These are phyloP conservation scores for Hipposideros larvatus DNA, from an alignment of 2,797 vertebrate species.

Conservation along the genomic window DNA sequence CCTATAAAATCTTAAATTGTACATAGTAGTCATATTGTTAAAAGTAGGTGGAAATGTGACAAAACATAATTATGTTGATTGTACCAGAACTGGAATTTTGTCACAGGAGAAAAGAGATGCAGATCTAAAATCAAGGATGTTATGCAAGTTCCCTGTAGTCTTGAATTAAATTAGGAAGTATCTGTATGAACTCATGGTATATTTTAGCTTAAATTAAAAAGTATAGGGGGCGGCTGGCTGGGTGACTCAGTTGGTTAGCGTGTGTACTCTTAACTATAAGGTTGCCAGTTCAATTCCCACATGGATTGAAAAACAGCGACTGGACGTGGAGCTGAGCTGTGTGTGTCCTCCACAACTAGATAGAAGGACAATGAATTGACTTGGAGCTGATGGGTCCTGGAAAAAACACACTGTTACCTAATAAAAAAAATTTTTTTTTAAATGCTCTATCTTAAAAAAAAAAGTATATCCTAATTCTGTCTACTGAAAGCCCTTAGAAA, in stretches of 20 bases:
- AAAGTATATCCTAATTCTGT: neutral
- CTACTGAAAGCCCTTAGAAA: neutral
- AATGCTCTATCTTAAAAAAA: neutral
- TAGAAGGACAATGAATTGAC: too few species aligned
- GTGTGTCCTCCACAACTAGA: too few species aligned
- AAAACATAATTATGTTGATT: neutral
- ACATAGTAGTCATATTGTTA: neutral
- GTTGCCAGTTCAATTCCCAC: too few species aligned
- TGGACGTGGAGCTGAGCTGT: too few species aligned
- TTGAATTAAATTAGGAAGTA: conserved; percentile 26
- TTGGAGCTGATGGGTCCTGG: too few species aligned
- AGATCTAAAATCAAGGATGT: neutral
- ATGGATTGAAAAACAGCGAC: too few species aligned
- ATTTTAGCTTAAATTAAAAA: conserved; percentile 39
- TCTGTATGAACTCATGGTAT: neutral
- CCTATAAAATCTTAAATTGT: neutral
- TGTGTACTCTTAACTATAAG: too few species aligned
- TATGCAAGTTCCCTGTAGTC: neutral
- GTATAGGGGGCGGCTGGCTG: neutral
- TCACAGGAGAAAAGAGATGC: neutral
- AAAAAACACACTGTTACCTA: too few species aligned
- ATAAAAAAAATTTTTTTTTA: too few species aligned
- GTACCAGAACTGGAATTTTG: neutral
- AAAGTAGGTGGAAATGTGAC: neutral
- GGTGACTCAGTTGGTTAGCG: too few species aligned